Percentiles rank a stretch among this genome's conserved stretches.
These are phyloP conservation scores for Eupithecia vulgata DNA, from an alignment of 2,888 invertebrate species.

Conservation along the genomic window DNA sequence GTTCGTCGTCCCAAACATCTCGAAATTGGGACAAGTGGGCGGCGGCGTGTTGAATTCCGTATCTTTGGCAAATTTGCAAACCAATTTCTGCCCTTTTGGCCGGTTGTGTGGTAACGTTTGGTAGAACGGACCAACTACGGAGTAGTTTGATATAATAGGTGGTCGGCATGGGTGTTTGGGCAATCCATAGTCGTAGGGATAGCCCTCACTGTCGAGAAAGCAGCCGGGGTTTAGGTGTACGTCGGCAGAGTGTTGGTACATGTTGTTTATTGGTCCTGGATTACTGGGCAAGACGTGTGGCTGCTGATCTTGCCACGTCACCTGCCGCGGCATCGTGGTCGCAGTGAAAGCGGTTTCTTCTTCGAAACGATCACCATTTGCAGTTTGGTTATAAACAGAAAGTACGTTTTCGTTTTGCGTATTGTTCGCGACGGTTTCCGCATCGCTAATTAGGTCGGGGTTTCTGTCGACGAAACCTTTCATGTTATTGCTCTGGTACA, in stretches of 20 bases:
- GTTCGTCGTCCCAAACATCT: constrained; percentile 78
- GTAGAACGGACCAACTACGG: constrained; percentile 84
- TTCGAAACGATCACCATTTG: constrained; percentile 69
- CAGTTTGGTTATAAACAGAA: constrained; percentile 77
- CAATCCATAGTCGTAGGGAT: constrained; percentile 90
- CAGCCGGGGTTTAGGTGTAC: constrained; percentile 90
- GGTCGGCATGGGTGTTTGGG: constrained; percentile 85
- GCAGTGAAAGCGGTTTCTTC: constrained; percentile 76
- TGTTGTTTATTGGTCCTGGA: constrained; percentile 75
- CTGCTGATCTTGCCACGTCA: constrained; percentile 83
- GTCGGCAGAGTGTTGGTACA: constrained; percentile 88
- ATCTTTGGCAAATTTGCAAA: constrained; percentile 80
- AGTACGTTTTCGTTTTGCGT: constrained; percentile 76
- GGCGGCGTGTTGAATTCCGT: constrained; percentile 75
- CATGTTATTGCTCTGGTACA: constrained; percentile 78
- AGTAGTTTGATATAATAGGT: constrained; percentile 76
- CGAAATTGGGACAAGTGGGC: constrained; percentile 72
- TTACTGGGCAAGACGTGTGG: constrained; percentile 60
- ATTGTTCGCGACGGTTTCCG: constrained; percentile 85
- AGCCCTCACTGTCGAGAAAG: constrained; percentile 90
- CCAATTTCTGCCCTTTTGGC: constrained; percentile 81
- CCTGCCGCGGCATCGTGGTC: constrained; percentile 77
- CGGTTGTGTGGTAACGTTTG: constrained; percentile 91
- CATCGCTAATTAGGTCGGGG: constrained; percentile 91
- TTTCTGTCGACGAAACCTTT: constrained; percentile 87